Base-by-base conservation (phyloP, 1,140 invertebrate species). In the Belonocnema kinseyi region DNA sequence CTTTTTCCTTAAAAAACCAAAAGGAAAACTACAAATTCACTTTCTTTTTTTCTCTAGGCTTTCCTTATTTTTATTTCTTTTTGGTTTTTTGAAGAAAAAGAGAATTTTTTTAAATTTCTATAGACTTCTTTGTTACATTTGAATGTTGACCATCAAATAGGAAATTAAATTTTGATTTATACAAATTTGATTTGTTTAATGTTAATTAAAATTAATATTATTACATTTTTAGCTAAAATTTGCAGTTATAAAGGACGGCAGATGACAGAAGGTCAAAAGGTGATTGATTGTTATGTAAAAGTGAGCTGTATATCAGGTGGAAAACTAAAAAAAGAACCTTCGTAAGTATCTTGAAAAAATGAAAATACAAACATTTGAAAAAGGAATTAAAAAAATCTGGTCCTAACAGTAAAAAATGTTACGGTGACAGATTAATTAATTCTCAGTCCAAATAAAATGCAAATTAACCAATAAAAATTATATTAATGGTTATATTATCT, bases 281-380 rank as follows among this genome's bases (percentile, higher is more conserved):
- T 75, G 54, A 77, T 61, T 58, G 54, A 54, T 11, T 61, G 52
- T 21, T 76, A 52, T 14, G 26, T 17, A 74, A 78, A 53, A 74
- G 26, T 73, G 12, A 61, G 58, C 13, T 66, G 33, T 3, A 46
- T 70, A 16, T 2, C 21, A 66, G 14, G 40, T 66, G 61, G 61
- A 66, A 66, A 66, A 40, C 33, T 66, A 0, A 66, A 66, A 40
- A 66, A n/a, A 66, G 5, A 40, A 40, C 61, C 13, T 14, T 66
- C 61, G 61, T 66, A 75, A 56, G 53, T 58, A 46, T 17, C 1
- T 10, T 54, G 26, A 56, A 54, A 40, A 3, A 19, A 56, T 72
- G n/a, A 50, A 12, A 8, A 7, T 56, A 53, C 50, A 21, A 51
- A 21, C 50, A 56, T 52, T 56, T 46, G 40, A 26, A 26, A 26